phyloP scores from a whole-genome alignment of 2,797 vertebrate genomes.

The Melanotaenia maccullochi region DNA sequence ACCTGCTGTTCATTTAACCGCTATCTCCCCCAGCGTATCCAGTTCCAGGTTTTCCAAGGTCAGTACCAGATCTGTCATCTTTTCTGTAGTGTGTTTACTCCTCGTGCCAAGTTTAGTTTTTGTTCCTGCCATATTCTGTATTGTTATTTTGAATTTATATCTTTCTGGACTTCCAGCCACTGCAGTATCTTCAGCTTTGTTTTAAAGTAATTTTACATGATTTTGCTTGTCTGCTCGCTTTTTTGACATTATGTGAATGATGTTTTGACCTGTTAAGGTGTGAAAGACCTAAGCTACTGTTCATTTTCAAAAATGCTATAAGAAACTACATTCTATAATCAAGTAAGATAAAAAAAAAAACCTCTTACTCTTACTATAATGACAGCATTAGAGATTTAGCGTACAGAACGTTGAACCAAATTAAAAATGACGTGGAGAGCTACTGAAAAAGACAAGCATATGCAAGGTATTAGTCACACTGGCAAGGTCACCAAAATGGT shows the following conservation, averaged over 20 bases:
- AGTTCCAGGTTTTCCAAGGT: background rate
- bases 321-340: background rate
- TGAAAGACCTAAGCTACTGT: background rate
- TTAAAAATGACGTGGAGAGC: background rate
- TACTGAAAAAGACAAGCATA: constrained; percentile 5
- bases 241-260: background rate
- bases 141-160: background rate
- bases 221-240: background rate
- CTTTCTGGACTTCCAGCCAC: background rate
- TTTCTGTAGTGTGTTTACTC: background rate
- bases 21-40: background rate
- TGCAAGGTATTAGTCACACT: background rate
- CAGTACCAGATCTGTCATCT: background rate
- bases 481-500: background rate
- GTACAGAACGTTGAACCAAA: background rate
- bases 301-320: background rate
- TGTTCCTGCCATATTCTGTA: background rate
- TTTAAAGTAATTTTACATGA: background rate
- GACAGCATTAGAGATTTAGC: background rate
- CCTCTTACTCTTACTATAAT: background rate
- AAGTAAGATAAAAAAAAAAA: background rate
- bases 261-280: background rate
- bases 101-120: background rate
- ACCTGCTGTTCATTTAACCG: background rate
- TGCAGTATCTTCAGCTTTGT: background rate